Evolutionary conservation across 2,113 vertebrate species (phyloP).

Genomic region (Todiramphus chloris): DNA sequence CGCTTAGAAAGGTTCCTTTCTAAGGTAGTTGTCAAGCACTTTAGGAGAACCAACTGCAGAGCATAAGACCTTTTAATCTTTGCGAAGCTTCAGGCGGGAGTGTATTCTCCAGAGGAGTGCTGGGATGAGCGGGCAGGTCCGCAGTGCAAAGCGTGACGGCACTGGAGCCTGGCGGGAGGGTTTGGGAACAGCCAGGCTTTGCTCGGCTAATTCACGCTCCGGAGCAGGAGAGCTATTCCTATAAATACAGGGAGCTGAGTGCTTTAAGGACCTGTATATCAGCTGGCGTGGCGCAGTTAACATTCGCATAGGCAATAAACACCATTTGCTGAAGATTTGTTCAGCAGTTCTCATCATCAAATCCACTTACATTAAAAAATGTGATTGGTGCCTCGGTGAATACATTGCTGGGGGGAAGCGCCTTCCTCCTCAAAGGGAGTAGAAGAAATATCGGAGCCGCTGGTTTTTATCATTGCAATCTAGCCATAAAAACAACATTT

Average conservation of each 20-base stretch:
- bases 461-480: slow-evolving; percentile 29
- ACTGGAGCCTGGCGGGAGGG: slow-evolving; percentile 44
- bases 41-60: not conserved
- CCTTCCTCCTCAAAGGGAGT: slow-evolving; percentile 26
- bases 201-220: not conserved
- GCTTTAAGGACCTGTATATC: slow-evolving; percentile 38
- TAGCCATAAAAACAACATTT: slow-evolving; percentile 40
- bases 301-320: slow-evolving; percentile 40
- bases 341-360: slow-evolving; percentile 52
- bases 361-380: slow-evolving; percentile 58
- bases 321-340: slow-evolving; percentile 49
- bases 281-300: not conserved
- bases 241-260: slow-evolving; percentile 37
- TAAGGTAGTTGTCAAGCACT: not conserved
- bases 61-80: not conserved
- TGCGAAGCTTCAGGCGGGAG: not conserved
- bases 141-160: not conserved
- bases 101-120: not conserved
- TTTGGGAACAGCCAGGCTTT: slow-evolving; percentile 22
- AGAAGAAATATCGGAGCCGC: not conserved
- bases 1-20: not conserved
- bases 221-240: not conserved
- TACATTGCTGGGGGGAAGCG: not conserved
- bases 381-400: slow-evolving; percentile 30
- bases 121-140: not conserved